Percentiles rank a stretch among this genome's conserved stretches.
Conservation (phyloP, 1,140 invertebrate genomes). For the Drosophila murphyi region DNA sequence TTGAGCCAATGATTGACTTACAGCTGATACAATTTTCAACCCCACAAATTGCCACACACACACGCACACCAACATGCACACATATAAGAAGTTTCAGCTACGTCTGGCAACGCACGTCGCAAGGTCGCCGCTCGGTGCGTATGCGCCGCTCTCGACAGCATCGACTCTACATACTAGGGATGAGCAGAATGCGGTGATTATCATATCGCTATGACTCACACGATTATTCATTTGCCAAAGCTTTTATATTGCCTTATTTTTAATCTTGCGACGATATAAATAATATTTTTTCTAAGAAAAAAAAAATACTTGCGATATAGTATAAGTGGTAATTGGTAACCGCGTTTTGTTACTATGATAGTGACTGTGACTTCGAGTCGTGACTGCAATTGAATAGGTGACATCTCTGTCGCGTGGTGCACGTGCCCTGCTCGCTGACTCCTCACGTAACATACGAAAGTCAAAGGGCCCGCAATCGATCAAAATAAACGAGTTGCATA, state of each 20-base stretch:
- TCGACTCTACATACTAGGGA: slow-evolving; percentile 17
- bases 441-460: slow-evolving; percentile 64
- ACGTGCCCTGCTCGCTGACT: slow-evolving; percentile 52
- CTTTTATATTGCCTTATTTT: not conserved
- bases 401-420: slow-evolving; percentile 52
- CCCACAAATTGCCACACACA: slow-evolving; percentile 18
- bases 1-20: not conserved
- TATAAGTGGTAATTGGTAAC: not conserved
- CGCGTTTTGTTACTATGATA: not conserved
- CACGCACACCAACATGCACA: slow-evolving; percentile 15
- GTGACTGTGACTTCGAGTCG: not conserved
- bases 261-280: not conserved
- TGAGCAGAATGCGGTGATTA: not conserved
- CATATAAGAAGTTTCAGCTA: not conserved
- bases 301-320: not conserved
- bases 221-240: not conserved
- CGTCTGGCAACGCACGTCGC: slow-evolving; percentile 40
- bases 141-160: slow-evolving; percentile 32
- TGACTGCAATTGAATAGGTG: not conserved
- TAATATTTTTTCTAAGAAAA: not conserved
- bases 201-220: not conserved
- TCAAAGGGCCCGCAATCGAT: slow-evolving; percentile 53
- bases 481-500: slow-evolving; percentile 12
- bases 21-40: slow-evolving; percentile 31
- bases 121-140: slow-evolving; percentile 56